phyloP scores from a whole-genome alignment of 2,888 invertebrate species.

The Rhamnusium bicolor region DNA sequence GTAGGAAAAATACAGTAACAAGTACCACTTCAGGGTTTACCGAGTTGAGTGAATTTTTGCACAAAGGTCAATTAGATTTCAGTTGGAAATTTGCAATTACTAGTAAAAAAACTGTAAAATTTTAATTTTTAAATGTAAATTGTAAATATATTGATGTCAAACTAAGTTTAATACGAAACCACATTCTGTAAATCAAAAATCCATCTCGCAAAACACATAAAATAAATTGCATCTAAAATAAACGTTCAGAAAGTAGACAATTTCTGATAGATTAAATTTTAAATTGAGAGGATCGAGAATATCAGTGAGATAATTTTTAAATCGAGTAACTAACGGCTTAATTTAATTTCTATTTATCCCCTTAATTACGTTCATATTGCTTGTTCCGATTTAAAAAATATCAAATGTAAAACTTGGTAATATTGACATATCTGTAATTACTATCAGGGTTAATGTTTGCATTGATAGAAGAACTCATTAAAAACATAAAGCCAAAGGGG shows the following conservation, averaged over 20 bases:
- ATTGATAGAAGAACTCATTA: slow-evolving; percentile 28
- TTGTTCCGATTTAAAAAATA: slow-evolving; percentile 25
- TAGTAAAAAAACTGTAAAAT: too few species aligned
- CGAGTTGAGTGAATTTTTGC: too few species aligned
- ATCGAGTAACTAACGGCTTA: slow-evolving; percentile 4
- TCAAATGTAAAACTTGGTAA: slow-evolving; percentile 19
- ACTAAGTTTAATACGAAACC: too few species aligned
- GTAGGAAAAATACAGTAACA: too few species aligned
- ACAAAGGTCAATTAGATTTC: too few species aligned
- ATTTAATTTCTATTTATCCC: slow-evolving; percentile 30
- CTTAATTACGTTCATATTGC: slow-evolving; percentile 28
- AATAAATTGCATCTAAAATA: neutral
- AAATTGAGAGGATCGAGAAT: slow-evolving; percentile 6
- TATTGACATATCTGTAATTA: slow-evolving; percentile 33
- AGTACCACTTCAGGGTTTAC: too few species aligned
- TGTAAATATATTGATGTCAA: too few species aligned
- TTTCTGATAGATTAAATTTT: slow-evolving; percentile 4
- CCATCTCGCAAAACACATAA: neutral
- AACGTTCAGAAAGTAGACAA: neutral
- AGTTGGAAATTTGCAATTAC: too few species aligned
- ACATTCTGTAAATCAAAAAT: too few species aligned
- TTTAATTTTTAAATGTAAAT: too few species aligned
- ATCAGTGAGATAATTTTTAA: slow-evolving; percentile 7
- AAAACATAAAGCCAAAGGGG: slow-evolving; percentile 25
- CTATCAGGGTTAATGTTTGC: slow-evolving; percentile 31